Evolutionary conservation across 2,888 invertebrate species (phyloP).

Genomic region (Drepana falcataria): DNA sequence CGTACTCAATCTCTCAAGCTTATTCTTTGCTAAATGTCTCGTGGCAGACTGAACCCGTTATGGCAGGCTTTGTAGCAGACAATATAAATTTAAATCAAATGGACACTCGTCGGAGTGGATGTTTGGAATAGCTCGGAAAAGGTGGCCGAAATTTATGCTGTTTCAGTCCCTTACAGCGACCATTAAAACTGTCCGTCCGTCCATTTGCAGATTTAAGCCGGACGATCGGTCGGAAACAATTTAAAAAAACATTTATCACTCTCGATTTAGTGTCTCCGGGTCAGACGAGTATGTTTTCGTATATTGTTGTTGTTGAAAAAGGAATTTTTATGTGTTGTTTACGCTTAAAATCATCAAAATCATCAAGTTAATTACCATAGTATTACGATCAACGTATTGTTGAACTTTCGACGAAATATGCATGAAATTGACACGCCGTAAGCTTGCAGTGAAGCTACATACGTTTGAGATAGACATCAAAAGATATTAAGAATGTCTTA

Average conservation of each 20-base stretch:
- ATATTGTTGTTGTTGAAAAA: conserved; percentile 12
- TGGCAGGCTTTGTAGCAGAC: conserved; percentile 37
- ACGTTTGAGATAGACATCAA: too few relatives aligned
- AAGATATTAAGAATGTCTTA: too few relatives aligned
- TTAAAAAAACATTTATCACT: conserved; percentile 64
- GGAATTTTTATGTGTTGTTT: too few relatives aligned
- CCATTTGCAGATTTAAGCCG: conserved; percentile 64
- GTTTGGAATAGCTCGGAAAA: conserved; percentile 45
- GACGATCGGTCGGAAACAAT: conserved; percentile 56
- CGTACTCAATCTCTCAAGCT: background rate
- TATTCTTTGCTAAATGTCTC: background rate
- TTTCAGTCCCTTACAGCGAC: conserved; percentile 56
- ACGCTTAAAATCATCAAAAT: too few relatives aligned
- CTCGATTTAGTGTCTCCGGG: conserved; percentile 33
- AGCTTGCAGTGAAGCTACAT: too few relatives aligned
- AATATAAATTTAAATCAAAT: conserved; percentile 63
- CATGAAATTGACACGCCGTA: too few relatives aligned
- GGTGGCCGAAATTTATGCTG: conserved; percentile 55
- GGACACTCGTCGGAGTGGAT: conserved; percentile 41
- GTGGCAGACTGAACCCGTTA: conserved; percentile 27
- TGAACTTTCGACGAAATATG: too few relatives aligned
- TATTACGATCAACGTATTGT: too few relatives aligned
- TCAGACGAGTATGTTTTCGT: too few relatives aligned
- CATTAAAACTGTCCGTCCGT: conserved; percentile 68
- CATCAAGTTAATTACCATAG: too few relatives aligned